Evolutionary conservation across 2,797 vertebrate species (phyloP).

Genomic region (Pseudochaenichthys georgianus): DNA sequence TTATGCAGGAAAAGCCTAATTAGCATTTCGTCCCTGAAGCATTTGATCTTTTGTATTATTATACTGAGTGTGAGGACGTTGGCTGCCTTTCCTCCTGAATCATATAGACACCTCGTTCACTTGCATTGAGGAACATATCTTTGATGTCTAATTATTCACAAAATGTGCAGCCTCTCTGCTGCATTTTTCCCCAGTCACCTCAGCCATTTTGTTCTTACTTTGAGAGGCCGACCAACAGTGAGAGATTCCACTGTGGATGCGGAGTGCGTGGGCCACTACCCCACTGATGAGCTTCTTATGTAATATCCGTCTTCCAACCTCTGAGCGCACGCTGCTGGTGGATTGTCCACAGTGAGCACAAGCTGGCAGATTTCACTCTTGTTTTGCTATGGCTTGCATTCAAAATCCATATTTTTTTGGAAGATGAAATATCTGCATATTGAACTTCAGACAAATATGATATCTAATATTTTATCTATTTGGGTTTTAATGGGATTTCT

Average conservation of each 20-base stretch:
- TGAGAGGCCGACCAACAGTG: slow-evolving; percentile 68
- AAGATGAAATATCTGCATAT: slow-evolving; percentile 12
- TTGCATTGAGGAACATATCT: slow-evolving; percentile 38
- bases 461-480: background rate
- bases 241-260: slow-evolving; percentile 77
- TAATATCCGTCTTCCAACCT: slow-evolving; percentile 75
- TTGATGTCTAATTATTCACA: slow-evolving; percentile 63
- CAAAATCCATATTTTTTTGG: slow-evolving; percentile 1
- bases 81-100: slow-evolving; percentile 18
- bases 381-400: slow-evolving; percentile 17
- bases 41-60: slow-evolving; percentile 40
- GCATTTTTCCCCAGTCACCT: slow-evolving; percentile 54
- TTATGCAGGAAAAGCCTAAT: slow-evolving; percentile 33
- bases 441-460: background rate
- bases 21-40: slow-evolving; percentile 29
- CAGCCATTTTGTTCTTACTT: slow-evolving; percentile 82
- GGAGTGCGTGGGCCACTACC: slow-evolving; percentile 82
- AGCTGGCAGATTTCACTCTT: slow-evolving; percentile 42
- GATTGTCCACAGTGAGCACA: slow-evolving; percentile 54
- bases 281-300: slow-evolving; percentile 84
- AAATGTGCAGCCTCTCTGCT: slow-evolving; percentile 42
- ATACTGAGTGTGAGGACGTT: slow-evolving; percentile 11
- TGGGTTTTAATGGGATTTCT: background rate
- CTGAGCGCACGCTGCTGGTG: slow-evolving; percentile 53
- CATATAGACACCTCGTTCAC: slow-evolving; percentile 23